Evolutionary conservation across 2,113 vertebrate species (phyloP).

Genomic region (Mastomys coucha): DNA sequence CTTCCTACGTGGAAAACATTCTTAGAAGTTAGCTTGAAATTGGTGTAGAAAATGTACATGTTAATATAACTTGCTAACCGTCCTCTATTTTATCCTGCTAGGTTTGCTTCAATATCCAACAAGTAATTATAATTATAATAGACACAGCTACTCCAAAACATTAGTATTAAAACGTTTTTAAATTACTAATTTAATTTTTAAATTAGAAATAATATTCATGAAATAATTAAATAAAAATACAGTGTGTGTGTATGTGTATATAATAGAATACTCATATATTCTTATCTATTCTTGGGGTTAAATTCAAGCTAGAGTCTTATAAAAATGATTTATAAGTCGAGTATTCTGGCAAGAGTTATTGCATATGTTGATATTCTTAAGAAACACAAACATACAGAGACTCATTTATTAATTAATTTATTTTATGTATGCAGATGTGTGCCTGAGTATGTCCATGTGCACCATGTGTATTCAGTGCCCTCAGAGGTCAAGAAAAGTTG

Average conservation of each 20-base stretch:
- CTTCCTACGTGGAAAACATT: constrained; percentile 22
- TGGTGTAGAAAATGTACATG: background rate
- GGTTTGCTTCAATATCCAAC: constrained; percentile 24
- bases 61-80: background rate
- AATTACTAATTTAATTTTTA: background rate
- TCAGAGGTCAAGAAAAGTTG: too few species aligned
- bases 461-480: background rate
- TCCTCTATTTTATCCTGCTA: background rate
- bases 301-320: background rate
- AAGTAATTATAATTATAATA: background rate
- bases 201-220: background rate
- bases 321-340: background rate
- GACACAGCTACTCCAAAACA: background rate
- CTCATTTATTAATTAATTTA: background rate
- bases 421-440: background rate
- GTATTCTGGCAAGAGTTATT: too few species aligned
- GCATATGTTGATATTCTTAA: background rate
- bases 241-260: too few species aligned
- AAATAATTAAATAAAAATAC: background rate
- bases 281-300: background rate
- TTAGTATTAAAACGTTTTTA: background rate
- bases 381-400: background rate
- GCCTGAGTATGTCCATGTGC: background rate
- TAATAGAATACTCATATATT: background rate
- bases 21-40: background rate